A percentile compares a stretch with the other conserved stretches of the same genome.
Conservation (phyloP, 2,888 invertebrate species). For the Dorcus hopei region DNA sequence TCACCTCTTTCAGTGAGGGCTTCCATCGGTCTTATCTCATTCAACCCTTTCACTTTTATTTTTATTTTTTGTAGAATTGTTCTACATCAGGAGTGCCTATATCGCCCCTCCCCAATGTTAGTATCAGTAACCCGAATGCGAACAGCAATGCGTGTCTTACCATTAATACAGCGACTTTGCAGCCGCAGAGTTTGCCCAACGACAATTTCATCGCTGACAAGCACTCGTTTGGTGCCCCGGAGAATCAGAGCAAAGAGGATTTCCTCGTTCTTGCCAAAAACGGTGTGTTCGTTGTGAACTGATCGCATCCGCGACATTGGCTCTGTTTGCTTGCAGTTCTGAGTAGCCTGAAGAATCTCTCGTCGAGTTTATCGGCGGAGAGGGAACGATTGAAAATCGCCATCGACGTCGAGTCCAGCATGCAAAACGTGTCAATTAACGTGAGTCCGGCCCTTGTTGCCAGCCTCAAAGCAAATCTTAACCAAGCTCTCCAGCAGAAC, state of each 20-base stretch:
- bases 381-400: slow-evolving; percentile 63
- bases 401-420: slow-evolving; percentile 51
- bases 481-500: slow-evolving; percentile 71
- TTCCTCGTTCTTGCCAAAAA: slow-evolving; percentile 68
- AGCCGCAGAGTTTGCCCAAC: slow-evolving; percentile 25
- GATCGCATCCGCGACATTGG: not conserved
- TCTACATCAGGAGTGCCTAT: slow-evolving; percentile 17
- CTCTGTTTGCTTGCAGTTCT: slow-evolving; percentile 44
- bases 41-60: not conserved
- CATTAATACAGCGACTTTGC: slow-evolving; percentile 2
- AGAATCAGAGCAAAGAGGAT: slow-evolving; percentile 52
- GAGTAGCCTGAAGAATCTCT: slow-evolving; percentile 50
- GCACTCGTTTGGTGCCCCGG: slow-evolving; percentile 29
- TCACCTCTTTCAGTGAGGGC: slow-evolving; percentile 48
- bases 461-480: slow-evolving; percentile 59
- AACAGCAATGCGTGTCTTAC: slow-evolving; percentile 6
- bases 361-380: slow-evolving; percentile 51
- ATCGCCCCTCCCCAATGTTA: slow-evolving; percentile 17
- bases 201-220: slow-evolving; percentile 25
- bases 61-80: slow-evolving; percentile 14
- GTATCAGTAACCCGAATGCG: slow-evolving; percentile 15
- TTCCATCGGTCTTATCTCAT: not conserved
- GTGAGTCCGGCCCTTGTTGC: slow-evolving; percentile 52
- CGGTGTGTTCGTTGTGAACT: slow-evolving; percentile 47
- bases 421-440: slow-evolving; percentile 33